These are phyloP conservation scores for Eupleurogrammus muticus DNA, from an alignment of 2,797 vertebrate genomes.

Conservation along the genomic window DNA sequence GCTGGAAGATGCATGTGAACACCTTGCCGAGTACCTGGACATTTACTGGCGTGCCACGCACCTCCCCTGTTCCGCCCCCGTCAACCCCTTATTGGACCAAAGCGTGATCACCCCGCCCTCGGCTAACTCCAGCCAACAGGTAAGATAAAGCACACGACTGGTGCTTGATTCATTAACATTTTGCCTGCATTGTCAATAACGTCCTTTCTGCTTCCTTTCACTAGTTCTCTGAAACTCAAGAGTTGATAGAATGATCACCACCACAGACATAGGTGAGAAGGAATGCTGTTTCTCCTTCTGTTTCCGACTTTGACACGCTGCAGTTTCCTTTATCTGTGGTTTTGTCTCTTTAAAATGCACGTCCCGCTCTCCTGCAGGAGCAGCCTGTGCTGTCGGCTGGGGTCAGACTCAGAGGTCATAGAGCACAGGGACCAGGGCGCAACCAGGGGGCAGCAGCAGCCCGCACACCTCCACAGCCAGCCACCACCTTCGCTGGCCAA, in stretches of 20 bases:
- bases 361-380: slow-evolving; percentile 37
- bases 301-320: not conserved
- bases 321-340: not conserved
- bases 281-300: not conserved
- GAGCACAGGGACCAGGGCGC: slow-evolving; percentile 77
- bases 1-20: slow-evolving; percentile 95
- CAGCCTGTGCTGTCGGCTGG: slow-evolving; percentile 78
- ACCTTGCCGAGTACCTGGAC: slow-evolving; percentile 94
- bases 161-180: not conserved
- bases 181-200: not conserved
- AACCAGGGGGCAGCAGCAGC: slow-evolving; percentile 89
- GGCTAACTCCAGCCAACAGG: slow-evolving; percentile 93
- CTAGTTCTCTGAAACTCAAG: slow-evolving; percentile 88
- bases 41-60: slow-evolving; percentile 96
- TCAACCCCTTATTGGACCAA: slow-evolving; percentile 86
- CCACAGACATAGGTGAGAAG: slow-evolving; percentile 68
- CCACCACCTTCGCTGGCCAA: slow-evolving; percentile 80
- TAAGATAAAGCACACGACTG: slow-evolving; percentile 52
- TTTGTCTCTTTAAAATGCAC: slow-evolving; percentile 15
- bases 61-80: slow-evolving; percentile 85
- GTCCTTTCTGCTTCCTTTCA: slow-evolving; percentile 12
- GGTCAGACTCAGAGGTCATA: slow-evolving; percentile 61
- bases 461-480: slow-evolving; percentile 83
- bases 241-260: slow-evolving; percentile 85
- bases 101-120: slow-evolving; percentile 89